A percentile compares a stretch with the other conserved stretches of the same genome.
Conservation (phyloP, 2,888 invertebrate species). For the Drosophila dives region DNA sequence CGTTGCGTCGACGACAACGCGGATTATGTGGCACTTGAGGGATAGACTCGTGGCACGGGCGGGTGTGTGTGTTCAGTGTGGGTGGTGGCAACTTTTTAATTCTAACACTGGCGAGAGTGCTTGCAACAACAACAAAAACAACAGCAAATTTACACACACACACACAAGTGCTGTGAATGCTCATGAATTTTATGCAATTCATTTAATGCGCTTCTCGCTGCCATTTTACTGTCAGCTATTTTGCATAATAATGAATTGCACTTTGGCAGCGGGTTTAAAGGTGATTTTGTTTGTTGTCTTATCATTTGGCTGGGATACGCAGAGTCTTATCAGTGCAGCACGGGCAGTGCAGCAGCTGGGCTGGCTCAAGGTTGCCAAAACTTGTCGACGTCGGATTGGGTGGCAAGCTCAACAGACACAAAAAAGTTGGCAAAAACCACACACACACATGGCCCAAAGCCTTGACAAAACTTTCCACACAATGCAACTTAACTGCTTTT, state of each 20-base stretch:
- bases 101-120: conserved; percentile 18
- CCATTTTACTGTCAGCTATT: conserved; percentile 47
- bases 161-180: conserved; percentile 23
- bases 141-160: background rate
- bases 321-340: conserved; percentile 49
- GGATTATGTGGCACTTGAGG: conserved; percentile 46
- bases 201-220: conserved; percentile 57
- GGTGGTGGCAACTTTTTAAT: conserved; percentile 52
- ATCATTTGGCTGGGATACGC: conserved; percentile 38
- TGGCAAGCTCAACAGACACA: conserved; percentile 45
- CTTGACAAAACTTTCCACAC: conserved; percentile 48
- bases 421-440: conserved; percentile 40
- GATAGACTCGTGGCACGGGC: background rate
- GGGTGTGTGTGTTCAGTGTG: background rate
- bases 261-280: conserved; percentile 28
- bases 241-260: conserved; percentile 58
- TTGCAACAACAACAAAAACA: conserved; percentile 15
- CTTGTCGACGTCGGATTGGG: conserved; percentile 19
- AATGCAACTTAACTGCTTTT: conserved; percentile 51
- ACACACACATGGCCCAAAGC: conserved; percentile 28
- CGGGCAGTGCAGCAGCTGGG: conserved; percentile 3
- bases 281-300: conserved; percentile 21
- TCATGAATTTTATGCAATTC: conserved; percentile 77
- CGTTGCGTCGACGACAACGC: conserved; percentile 64
- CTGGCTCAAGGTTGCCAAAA: conserved; percentile 43